Evolutionary conservation across 2,113 vertebrate species (phyloP), one percentile per base, ranked within the genome.

Genomic region (Rhinogobius similis): DNA sequence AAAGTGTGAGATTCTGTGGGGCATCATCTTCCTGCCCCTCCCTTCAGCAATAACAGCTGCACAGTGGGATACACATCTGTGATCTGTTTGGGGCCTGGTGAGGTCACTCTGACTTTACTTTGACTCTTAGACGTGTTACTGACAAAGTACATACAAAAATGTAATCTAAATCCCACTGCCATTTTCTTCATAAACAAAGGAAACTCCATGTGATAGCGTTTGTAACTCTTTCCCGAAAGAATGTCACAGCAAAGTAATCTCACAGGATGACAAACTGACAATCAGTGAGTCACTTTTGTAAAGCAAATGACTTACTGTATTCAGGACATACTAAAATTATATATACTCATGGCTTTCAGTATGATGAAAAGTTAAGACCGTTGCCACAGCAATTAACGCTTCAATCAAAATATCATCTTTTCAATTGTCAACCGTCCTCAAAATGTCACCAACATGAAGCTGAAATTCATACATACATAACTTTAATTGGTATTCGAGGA

Each of bases 201-300:
- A 74, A 56, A 56, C 10, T 13, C 65, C 6, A 80, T 68, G 85
- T 77, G 81, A 81, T 50, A 77, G 61, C 10, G 13, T 10, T 52
- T n/a, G 39, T 52, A 53, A 4, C 27, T 52, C 6, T 72, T 24
- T 36, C 29, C n/a, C 20, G 58, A 70, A 79, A 79, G 13, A 63
- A 8, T 12, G 3, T 43, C 8, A 43, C 1, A 53, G 21, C 10
- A 69, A 26, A 23, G 39, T 77, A 27, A 77, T 87, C 86, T 64
- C 59, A 62, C 39, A 79, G 50, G 4, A 23, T 27, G 44, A 27
- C 29, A 1, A 79, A 62, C 68, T n/a, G 61, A 10, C 27, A 14
- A 29, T 6, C 23, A 5, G 0, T 10, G 0, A 20, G 10, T 68
- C 10, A 10, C 39, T 67, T 38, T 52, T 32, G 2, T 5, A 26